Conservation (phyloP, 2,888 invertebrate genomes). For the Rhorus exstirpatorius region DNA sequence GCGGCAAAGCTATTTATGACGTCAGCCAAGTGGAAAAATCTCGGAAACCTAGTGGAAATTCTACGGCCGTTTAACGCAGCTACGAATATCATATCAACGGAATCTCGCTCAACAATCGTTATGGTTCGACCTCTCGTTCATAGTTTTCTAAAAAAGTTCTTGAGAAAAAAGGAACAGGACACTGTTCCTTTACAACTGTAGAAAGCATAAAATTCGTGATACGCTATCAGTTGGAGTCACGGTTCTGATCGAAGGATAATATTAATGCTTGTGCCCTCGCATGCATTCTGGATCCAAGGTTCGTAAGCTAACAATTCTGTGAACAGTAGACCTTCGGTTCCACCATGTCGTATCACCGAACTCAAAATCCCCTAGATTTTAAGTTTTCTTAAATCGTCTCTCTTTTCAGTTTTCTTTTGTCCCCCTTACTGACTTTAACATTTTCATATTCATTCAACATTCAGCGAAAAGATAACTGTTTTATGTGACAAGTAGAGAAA, state of each 20-base stretch:
- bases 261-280: not conserved
- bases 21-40: not conserved
- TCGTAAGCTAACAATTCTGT: too few species aligned
- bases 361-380: too few species aligned
- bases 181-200: not conserved
- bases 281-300: not conserved
- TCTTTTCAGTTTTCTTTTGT: too few species aligned
- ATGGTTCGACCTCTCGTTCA: not conserved
- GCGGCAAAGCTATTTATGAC: not conserved
- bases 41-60: not conserved
- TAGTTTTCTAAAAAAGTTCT: not conserved
- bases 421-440: too few species aligned
- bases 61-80: not conserved
- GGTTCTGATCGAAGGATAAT: not conserved
- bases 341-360: too few species aligned
- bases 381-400: too few species aligned
- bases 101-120: not conserved
- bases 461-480: too few species aligned
- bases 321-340: too few species aligned
- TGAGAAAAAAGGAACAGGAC: not conserved
- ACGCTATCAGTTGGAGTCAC: not conserved
- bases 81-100: not conserved
- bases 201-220: not conserved
- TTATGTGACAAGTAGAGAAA: too few species aligned
- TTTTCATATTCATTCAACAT: too few species aligned